Evolutionary conservation across 2,113 vertebrate genomes (phyloP), one percentile per base, ranked within the genome.

Genomic region (Campylomormyrus numenius): DNA sequence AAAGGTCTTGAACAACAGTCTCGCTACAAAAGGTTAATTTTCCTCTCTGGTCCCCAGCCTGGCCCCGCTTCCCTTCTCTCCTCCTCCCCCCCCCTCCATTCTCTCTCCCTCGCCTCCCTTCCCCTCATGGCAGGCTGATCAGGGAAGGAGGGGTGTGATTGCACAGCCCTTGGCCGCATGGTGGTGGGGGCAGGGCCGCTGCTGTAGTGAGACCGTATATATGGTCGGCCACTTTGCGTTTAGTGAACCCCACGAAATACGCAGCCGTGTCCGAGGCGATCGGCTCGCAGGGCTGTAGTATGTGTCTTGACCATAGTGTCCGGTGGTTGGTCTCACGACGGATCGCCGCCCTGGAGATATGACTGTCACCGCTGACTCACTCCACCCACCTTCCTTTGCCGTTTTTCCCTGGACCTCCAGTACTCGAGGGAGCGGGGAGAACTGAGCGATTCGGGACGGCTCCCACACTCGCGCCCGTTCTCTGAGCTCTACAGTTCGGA

Each of bases 21-120:
- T 80, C 5, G 35, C 74, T 42, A 42, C 35, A 80, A 80, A 80
- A 80, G 74, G 74, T 80, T 80, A 80, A 80, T 80, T 87, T 53
- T 87, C 49, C 86, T 58, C 31, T 39, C 62, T 70, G n/a, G n/a
- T 62, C 56, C 91, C 87, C 87, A 42, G 31, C 39, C n/a, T 27
- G 58, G 42, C 56, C 42, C 88, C 45, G 4, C 24, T 66, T 27
- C 42, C 52, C 42, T 70, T 21, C 87, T 85, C 89, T 24, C 52
- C 77, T 52, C 39, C 56, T 74, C 24, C 39, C 7, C 21, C 24
- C 24, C 56, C 7, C 24, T 0, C 7, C 19, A 4, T 62, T 62
- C 21, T 58, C 56, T 49, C n/a, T 85, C 87, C 19, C 17, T 50
- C 39, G 17, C 42, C 39, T n/a, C 45, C 52, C n/a, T 85, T 84